Evolutionary conservation across 2,113 vertebrate species (phyloP).

Genomic region (Cryptotis parvus): DNA sequence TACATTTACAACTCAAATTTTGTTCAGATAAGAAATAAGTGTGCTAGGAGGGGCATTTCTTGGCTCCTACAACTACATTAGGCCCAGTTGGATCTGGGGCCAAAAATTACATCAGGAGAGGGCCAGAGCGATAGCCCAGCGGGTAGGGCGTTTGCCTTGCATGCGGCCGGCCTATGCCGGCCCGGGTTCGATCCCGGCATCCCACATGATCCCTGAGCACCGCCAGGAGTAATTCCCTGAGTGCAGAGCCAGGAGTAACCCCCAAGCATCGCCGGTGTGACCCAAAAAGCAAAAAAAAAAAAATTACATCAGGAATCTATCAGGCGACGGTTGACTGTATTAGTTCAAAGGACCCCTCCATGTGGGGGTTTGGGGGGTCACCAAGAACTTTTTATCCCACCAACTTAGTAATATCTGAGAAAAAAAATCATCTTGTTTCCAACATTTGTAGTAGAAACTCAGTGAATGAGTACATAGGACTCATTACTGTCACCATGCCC

Average conservation of each 20-base stretch:
- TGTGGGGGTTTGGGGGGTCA: not conserved
- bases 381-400: not conserved
- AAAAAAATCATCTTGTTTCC: conserved; percentile 16
- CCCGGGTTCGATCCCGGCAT: too few relatives aligned
- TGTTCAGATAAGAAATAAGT: conserved; percentile 4
- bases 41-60: not conserved
- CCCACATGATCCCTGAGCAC: too few relatives aligned
- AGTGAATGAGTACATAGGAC: not conserved
- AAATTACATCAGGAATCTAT: conserved; percentile 18
- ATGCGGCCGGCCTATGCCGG: too few relatives aligned
- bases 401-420: not conserved
- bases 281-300: too few relatives aligned
- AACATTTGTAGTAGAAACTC: not conserved
- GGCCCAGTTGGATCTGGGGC: not conserved
- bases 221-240: too few relatives aligned
- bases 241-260: too few relatives aligned
- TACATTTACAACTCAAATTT: conserved; percentile 52
- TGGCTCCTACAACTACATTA: conserved; percentile 17
- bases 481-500: not conserved
- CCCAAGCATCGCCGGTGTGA: too few relatives aligned
- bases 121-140: too few relatives aligned
- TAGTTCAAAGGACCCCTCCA: conserved; percentile 10
- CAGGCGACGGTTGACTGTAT: not conserved
- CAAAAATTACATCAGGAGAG: conserved; percentile 7
- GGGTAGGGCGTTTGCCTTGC: too few relatives aligned